These are phyloP conservation scores for Oscarella lobularis DNA, from an alignment of 37 sponge, comb jelly and placozoan genomes.

Conservation along the genomic window DNA sequence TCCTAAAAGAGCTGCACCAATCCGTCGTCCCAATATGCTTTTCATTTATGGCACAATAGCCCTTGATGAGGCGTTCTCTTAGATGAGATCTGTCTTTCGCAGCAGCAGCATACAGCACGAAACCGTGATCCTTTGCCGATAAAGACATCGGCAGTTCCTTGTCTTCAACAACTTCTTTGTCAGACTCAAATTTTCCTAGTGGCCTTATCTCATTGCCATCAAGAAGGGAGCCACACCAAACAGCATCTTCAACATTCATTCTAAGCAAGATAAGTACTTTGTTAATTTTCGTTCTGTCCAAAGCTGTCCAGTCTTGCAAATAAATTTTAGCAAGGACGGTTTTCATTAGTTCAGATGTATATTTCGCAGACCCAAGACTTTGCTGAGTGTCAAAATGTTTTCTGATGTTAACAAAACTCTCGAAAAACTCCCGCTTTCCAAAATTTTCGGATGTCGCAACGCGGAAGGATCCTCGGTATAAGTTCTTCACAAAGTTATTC, in stretches of 20 bases:
- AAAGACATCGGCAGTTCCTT: too few species aligned
- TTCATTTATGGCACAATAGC: too few species aligned
- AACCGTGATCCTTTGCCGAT: too few species aligned
- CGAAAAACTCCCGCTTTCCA: background rate
- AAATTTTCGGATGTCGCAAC: background rate
- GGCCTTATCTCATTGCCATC: too few species aligned
- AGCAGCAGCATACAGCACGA: too few species aligned
- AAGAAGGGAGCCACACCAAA: background rate
- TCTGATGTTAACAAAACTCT: too few species aligned
- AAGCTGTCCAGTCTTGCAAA: background rate
- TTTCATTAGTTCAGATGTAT: background rate
- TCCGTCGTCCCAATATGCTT: background rate
- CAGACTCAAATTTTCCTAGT: too few species aligned
- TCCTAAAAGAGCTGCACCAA: background rate
- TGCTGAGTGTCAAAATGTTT: too few species aligned
- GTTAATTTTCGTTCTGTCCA: slow-evolving; percentile 1
- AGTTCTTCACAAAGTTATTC: background rate
- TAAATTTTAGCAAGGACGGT: background rate
- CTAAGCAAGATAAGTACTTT: background rate
- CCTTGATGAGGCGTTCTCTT: too few species aligned
- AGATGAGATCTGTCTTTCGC: too few species aligned
- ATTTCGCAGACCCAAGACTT: too few species aligned
- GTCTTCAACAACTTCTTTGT: too few species aligned
- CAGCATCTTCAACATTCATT: background rate
- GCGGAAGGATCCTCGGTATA: background rate